Evolutionary conservation across 2,888 invertebrate genomes (phyloP).

Genomic region (Drosophila tripunctata): DNA sequence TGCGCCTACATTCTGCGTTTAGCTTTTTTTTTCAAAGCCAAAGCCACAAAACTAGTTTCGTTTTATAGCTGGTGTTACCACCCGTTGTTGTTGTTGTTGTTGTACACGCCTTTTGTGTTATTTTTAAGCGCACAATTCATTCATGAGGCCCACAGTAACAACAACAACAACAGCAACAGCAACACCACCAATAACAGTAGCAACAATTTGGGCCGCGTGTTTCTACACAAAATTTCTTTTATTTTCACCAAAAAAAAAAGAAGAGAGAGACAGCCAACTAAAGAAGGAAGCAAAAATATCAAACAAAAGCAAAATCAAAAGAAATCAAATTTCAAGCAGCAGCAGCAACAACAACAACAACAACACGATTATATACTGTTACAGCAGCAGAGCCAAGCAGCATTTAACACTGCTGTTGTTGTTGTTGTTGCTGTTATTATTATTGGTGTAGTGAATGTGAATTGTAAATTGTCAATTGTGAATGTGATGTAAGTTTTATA

Average conservation of each 20-base stretch:
- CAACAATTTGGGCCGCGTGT: slow-evolving; percentile 53
- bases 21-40: slow-evolving; percentile 61
- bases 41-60: slow-evolving; percentile 68
- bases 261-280: slow-evolving; percentile 8
- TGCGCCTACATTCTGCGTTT: slow-evolving; percentile 56
- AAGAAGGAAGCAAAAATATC: slow-evolving; percentile 53
- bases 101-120: slow-evolving; percentile 63
- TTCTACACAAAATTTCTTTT: slow-evolving; percentile 65
- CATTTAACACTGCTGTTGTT: slow-evolving; percentile 26
- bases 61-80: slow-evolving; percentile 18
- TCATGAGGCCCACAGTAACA: slow-evolving; percentile 53
- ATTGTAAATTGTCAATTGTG: slow-evolving; percentile 27
- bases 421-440: slow-evolving; percentile 7
- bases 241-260: slow-evolving; percentile 47
- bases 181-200: slow-evolving; percentile 21
- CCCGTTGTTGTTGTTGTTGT: slow-evolving; percentile 16
- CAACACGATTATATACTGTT: slow-evolving; percentile 14
- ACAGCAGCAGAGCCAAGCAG: slow-evolving; percentile 43
- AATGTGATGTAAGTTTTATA: slow-evolving; percentile 69
- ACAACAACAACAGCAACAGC: neutral
- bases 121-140: slow-evolving; percentile 66
- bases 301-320: slow-evolving; percentile 66
- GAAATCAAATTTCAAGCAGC: slow-evolving; percentile 70
- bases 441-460: slow-evolving; percentile 1
- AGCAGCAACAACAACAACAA: slow-evolving; percentile 37